Evolutionary conservation across 2,113 vertebrate species (phyloP), one percentile per base, ranked within the genome.

Genomic region (Hiodon tergisus): DNA sequence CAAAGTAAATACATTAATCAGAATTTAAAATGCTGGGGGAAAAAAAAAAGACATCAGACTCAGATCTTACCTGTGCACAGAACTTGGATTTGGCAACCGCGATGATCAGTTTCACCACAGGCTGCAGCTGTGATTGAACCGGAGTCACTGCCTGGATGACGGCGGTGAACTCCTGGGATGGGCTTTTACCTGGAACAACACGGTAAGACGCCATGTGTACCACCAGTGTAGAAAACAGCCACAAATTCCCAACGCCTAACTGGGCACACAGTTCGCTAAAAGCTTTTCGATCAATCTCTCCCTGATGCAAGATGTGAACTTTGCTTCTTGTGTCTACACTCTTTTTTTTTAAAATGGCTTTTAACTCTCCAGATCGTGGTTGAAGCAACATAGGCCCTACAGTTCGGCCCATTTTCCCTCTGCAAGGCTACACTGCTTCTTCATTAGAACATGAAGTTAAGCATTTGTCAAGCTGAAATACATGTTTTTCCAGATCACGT

Each of bases 21-120:
- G 31, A 31, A 31, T 31, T 31, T 31, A 31, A 31, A 31, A 31
- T 31, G 31, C 31, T 31, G 31, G n/a, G n/a, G n/a, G 31, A 31
- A 31, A 31, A 31, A 31, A 31, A 31, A 31, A 31, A 31, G 2
- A 31, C 31, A 50, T 7, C 55, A 10, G n/a, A 31, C 52, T 16
- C 8, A 5, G 11, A 10, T 71, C 88, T 75, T 76, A 93, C 91
- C 89, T 92, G 90, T 77, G 87, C 86, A 87, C 91, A 93, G 86
- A 90, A 92, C 85, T 88, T 91, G 81, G 91, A 93, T 83, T 90
- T 91, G 85, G 91, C 89, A 62, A 92, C 88, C 2, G 90, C 90
- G 51, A 90, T 86, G 86, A 93, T 89, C 80, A 93, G 88, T 78
- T 91, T 93, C 71, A 91, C 79, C 76, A 91, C 85, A 0, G 91